Evolutionary conservation across 1,140 invertebrate genomes (phyloP), one percentile per base, ranked within the genome.

Genomic region (Brachionus rotundiformis): DNA sequence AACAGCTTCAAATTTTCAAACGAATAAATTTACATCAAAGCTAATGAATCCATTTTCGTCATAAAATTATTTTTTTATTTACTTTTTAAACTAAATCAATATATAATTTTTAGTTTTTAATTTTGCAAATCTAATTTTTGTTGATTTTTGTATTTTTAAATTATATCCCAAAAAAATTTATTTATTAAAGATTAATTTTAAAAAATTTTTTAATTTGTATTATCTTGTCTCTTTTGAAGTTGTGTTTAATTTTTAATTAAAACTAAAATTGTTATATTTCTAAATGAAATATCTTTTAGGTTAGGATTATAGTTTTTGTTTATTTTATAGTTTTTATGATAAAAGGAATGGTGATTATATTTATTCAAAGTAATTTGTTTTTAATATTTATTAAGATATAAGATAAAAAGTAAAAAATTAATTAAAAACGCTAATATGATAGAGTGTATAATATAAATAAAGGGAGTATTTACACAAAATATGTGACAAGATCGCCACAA

Each of bases 41-140:
- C 6, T 79, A 59, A 79, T 79, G 76, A 79, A 79, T 79, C 76
- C 76, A 33, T 79, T 79, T 31, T 79, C 76, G 23, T 73, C 19
- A 25, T 73, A 11, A 25, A 25, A 3, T 44, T 29, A 4, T 44
- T 23, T 3, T 33, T 33, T 33, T 33, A 68, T 68, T 33, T 27
- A n/a, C n/a, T n/a, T n/a, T n/a, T n/a, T n/a, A n/a, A n/a, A n/a
- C n/a, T n/a, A n/a, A n/a, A n/a, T n/a, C n/a, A n/a, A n/a, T n/a
- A n/a, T n/a, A n/a, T 41, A 41, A 41, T 41, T 41, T 41, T 41
- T 41, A 0, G n/a, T n/a, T n/a, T n/a, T n/a, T 13, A 41, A 41
- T 41, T 41, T 41, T 41, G 6, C n/a, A 16, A 68, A 33, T 68
- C 33, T 68, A 68, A 36, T 33, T n/a, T 68, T 68, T 68, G 39